These are phyloP conservation scores for Agapetus fuscipes DNA, from an alignment of 2,888 invertebrate species.

Conservation along the genomic window DNA sequence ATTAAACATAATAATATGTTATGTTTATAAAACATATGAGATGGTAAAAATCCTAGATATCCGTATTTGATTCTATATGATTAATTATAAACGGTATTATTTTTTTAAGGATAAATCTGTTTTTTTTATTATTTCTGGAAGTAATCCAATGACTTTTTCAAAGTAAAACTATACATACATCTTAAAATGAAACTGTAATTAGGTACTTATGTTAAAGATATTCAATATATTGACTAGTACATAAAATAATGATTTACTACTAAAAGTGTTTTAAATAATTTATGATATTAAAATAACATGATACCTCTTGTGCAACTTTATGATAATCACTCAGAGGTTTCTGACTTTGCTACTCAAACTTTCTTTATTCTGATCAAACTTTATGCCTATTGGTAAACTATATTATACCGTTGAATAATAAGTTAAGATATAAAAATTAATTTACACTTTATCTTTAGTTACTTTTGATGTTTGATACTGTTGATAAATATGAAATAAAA, in stretches of 20 bases:
- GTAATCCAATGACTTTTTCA: too few relatives aligned
- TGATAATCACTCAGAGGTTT: not conserved
- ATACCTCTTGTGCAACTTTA: not conserved
- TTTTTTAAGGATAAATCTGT: too few relatives aligned
- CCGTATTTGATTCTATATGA: not conserved
- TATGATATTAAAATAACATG: not conserved
- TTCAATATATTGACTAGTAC: not conserved
- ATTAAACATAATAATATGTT: too few relatives aligned
- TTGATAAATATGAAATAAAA: slow-evolving; percentile 42
- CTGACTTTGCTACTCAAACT: not conserved
- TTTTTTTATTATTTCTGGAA: too few relatives aligned
- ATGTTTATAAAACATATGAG: too few relatives aligned
- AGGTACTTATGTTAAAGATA: too few relatives aligned
- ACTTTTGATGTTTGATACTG: slow-evolving; percentile 25
- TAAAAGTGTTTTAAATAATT: not conserved
- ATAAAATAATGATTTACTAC: not conserved
- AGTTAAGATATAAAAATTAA: not conserved
- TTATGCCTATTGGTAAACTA: too few relatives aligned
- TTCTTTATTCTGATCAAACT: too few relatives aligned
- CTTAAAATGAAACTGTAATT: not conserved
- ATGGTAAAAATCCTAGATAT: too few relatives aligned
- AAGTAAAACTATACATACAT: too few relatives aligned
- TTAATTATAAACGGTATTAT: not conserved
- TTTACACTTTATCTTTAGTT: not conserved
- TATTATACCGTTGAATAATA: not conserved